Conservation (phyloP, 2,888 invertebrate genomes). For the Drosophila phalerata region DNA sequence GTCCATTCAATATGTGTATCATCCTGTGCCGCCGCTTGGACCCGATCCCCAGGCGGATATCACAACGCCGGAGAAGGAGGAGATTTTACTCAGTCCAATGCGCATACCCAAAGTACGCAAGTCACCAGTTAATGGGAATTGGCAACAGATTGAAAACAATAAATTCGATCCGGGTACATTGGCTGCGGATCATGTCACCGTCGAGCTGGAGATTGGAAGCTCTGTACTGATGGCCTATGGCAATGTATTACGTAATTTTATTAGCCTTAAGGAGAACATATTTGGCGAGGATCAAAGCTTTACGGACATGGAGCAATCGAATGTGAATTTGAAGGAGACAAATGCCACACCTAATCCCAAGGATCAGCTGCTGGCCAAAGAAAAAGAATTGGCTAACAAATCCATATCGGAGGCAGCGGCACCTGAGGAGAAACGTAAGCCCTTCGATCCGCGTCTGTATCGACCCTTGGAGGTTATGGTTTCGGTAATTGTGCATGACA, state of each 20-base stretch:
- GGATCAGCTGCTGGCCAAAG: constrained; percentile 84
- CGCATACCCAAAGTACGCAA: constrained; percentile 93
- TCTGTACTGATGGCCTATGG: constrained; percentile 97
- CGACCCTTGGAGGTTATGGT: constrained; percentile 96
- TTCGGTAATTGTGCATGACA: constrained; percentile 96
- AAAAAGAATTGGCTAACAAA: constrained; percentile 84
- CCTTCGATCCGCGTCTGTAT: constrained; percentile 95
- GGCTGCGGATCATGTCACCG: constrained; percentile 94
- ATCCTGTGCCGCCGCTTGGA: constrained; percentile 95
- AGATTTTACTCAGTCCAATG: constrained; percentile 95
- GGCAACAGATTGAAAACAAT: constrained; percentile 86
- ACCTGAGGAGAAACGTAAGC: constrained; percentile 88
- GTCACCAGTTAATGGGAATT: constrained; percentile 89
- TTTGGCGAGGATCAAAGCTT: constrained; percentile 98
- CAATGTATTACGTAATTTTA: constrained; percentile 94
- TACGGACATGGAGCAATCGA: constrained; percentile 94
- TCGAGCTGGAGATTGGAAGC: constrained; percentile 97
- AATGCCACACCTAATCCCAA: constrained; percentile 85
- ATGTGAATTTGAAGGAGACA: constrained; percentile 85
- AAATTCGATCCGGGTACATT: constrained; percentile 95
- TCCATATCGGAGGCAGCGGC: constrained; percentile 84
- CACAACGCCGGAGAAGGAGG: constrained; percentile 97
- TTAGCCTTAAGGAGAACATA: constrained; percentile 97
- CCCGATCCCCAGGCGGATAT: constrained; percentile 96
- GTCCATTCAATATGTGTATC: constrained; percentile 95